A percentile compares a stretch with the other conserved stretches of the same genome.
Conservation (phyloP, 1,140 invertebrate genomes). For the Diprion similis region DNA sequence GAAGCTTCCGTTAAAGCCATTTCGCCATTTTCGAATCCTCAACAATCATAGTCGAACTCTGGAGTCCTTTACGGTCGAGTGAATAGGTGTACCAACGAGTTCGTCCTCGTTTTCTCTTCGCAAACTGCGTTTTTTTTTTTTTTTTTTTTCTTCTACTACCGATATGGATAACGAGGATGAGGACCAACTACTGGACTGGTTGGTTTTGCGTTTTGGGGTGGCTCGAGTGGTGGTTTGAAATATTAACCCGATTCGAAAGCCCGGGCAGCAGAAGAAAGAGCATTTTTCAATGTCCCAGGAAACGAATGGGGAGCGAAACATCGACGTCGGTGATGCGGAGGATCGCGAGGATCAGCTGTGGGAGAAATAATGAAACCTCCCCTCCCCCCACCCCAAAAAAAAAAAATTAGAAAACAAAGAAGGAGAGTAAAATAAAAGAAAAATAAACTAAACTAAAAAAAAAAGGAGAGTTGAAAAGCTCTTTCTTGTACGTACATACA, state of each 20-base stretch:
- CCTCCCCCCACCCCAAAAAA: too few relatives aligned
- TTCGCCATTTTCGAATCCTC: background rate
- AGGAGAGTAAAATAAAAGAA: too few relatives aligned
- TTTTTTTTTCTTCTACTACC: background rate
- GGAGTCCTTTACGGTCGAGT: background rate
- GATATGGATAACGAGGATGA: background rate
- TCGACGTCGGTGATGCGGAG: background rate
- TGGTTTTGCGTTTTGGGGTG: constrained; percentile 11
- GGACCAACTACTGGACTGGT: background rate
- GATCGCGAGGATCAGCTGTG: too few relatives aligned
- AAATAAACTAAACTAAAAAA: background rate
- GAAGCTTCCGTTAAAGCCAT: background rate
- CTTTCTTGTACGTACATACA: too few relatives aligned
- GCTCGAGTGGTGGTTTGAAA: constrained; percentile 21
- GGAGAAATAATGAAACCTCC: too few relatives aligned
- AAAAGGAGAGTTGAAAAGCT: background rate
- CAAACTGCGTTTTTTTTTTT: background rate
- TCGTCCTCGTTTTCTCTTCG: background rate
- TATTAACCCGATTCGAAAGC: constrained; percentile 26
- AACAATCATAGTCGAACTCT: background rate
- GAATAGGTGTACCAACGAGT: background rate
- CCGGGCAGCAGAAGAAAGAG: constrained; percentile 32
- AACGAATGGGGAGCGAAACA: constrained; percentile 39
- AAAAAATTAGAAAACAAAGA: too few relatives aligned
- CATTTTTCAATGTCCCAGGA: constrained; percentile 42